A percentile compares a stretch with the other conserved stretches of the same genome.
These are phyloP conservation scores for Anthopleura sola DNA, from an alignment of 64 coral and sea anemone species.

Conservation along the genomic window DNA sequence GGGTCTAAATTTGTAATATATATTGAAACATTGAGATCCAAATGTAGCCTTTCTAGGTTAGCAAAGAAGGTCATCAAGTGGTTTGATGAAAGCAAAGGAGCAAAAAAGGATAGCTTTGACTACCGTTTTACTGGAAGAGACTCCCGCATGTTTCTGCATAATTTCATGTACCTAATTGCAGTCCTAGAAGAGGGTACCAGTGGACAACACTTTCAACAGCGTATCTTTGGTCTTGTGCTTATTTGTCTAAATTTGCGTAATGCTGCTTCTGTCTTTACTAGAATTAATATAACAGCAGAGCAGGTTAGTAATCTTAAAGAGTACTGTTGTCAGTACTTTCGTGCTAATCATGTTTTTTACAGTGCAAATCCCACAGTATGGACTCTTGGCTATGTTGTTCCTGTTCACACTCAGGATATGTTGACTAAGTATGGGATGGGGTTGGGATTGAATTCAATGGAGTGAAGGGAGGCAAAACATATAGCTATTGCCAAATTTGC, in stretches of 20 bases:
- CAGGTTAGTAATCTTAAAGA: constrained; percentile 33
- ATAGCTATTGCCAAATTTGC: constrained; percentile 38
- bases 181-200: not conserved
- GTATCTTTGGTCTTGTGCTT: constrained; percentile 36
- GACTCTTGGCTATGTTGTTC: constrained; percentile 51
- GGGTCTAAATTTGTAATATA: not conserved
- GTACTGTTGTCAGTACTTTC: constrained; percentile 22
- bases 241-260: constrained; percentile 43
- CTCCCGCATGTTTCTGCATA: constrained; percentile 44
- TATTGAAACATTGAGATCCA: not conserved
- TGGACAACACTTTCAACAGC: not conserved
- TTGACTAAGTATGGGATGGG: constrained; percentile 48
- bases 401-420: constrained; percentile 38
- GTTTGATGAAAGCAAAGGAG: constrained; percentile 65
- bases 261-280: constrained; percentile 37
- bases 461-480: constrained; percentile 63
- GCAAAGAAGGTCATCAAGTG: not conserved
- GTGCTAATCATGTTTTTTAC: constrained; percentile 27
- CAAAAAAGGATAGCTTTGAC: constrained; percentile 42
- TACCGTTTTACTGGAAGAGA: constrained; percentile 65
- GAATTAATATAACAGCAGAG: constrained; percentile 32
- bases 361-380: constrained; percentile 54
- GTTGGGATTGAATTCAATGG: constrained; percentile 51
- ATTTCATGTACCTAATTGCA: constrained; percentile 41
- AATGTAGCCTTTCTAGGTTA: not conserved